phyloP scores from a whole-genome alignment of 2,888 invertebrate genomes.

The Fragum fragum region DNA sequence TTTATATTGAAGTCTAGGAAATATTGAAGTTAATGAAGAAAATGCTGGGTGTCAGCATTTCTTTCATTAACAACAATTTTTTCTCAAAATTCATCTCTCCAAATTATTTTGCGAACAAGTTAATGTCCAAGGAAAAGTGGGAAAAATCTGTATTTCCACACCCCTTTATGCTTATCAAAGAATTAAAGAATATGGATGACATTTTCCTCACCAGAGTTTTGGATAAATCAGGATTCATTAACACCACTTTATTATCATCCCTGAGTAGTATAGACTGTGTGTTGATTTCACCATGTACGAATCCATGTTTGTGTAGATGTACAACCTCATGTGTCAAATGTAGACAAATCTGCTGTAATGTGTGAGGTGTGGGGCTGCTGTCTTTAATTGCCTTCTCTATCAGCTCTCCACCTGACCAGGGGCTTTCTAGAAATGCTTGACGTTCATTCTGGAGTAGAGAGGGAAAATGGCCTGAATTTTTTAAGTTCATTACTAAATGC shows the following conservation, averaged over 20 bases:
- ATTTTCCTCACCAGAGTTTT: slow-evolving; percentile 72
- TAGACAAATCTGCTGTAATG: slow-evolving; percentile 46
- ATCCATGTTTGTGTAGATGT: slow-evolving; percentile 72
- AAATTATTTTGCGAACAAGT: too few species aligned
- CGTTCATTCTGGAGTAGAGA: slow-evolving; percentile 75
- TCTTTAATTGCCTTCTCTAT: slow-evolving; percentile 66
- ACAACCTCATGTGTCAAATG: slow-evolving; percentile 62
- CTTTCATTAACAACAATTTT: too few species aligned
- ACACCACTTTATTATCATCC: slow-evolving; percentile 65
- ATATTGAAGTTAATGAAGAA: too few species aligned
- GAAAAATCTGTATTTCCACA: too few species aligned
- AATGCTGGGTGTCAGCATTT: too few species aligned
- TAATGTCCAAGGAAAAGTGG: too few species aligned
- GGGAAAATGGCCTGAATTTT: too few species aligned
- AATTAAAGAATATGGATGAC: too few species aligned
- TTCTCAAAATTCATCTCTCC: too few species aligned
- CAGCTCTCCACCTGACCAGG: slow-evolving; percentile 63
- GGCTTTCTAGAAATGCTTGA: slow-evolving; percentile 73
- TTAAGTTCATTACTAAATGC: too few species aligned
- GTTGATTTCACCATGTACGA: slow-evolving; percentile 78
- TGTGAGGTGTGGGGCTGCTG: slow-evolving; percentile 11
- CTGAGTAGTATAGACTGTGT: slow-evolving; percentile 74
- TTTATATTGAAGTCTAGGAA: too few species aligned
- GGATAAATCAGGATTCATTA: slow-evolving; percentile 78
- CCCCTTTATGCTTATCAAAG: too few species aligned